Evolutionary conservation across 2,113 vertebrate genomes (phyloP).

Genomic region (Mellivora capensis): DNA sequence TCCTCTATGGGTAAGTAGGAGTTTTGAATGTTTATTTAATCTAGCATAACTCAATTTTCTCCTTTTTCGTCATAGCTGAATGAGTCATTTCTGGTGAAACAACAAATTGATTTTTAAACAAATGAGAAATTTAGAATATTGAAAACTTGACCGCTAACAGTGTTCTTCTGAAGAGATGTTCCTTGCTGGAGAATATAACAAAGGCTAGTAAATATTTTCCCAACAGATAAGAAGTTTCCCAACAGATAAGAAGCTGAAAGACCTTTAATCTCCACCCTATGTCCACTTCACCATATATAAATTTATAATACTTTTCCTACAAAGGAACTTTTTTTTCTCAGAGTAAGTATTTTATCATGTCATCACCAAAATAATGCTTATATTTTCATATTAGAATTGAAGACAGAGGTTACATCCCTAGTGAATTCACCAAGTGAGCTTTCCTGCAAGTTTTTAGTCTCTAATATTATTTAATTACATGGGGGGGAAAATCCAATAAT

Average conservation of each 20-base stretch:
- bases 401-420: background rate
- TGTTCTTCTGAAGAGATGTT: background rate
- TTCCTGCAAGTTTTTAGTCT: background rate
- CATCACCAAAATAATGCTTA: background rate
- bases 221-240: background rate
- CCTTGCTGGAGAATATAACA: background rate
- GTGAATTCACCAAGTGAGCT: background rate
- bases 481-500: background rate
- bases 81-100: background rate
- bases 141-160: background rate
- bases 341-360: background rate
- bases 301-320: background rate
- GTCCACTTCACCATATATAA: background rate
- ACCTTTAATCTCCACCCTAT: background rate
- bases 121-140: background rate
- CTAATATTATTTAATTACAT: background rate
- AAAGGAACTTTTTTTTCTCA: background rate
- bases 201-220: background rate
- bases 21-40: background rate
- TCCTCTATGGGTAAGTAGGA: background rate
- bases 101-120: background rate
- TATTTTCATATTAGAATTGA: conserved; percentile 15
- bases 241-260: background rate
- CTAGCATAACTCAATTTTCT: background rate
- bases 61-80: background rate